Evolutionary conservation across 2,888 invertebrate genomes (phyloP).

Genomic region (Eurois occulta): DNA sequence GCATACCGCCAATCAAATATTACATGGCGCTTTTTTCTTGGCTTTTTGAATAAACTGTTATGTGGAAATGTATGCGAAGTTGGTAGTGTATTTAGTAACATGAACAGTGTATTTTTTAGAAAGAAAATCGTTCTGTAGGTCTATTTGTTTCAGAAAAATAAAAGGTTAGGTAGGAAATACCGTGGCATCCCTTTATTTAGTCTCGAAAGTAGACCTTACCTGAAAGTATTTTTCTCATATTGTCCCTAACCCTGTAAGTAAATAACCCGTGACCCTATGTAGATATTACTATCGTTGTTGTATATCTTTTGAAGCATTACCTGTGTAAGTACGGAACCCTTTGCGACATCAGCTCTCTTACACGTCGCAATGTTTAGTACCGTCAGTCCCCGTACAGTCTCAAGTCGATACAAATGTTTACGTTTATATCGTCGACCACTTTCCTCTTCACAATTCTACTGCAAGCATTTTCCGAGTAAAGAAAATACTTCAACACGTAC

Average conservation of each 20-base stretch:
- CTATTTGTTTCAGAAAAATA: slow-evolving; percentile 27
- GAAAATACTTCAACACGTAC: slow-evolving; percentile 61
- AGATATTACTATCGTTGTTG: slow-evolving; percentile 34
- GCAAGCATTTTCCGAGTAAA: slow-evolving; percentile 47
- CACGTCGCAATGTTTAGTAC: slow-evolving; percentile 40
- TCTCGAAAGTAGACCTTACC: neutral
- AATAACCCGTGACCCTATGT: slow-evolving; percentile 35
- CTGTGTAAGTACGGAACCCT: slow-evolving; percentile 18
- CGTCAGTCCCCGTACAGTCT: slow-evolving; percentile 41
- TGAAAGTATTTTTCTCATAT: slow-evolving; percentile 43
- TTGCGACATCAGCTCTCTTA: slow-evolving; percentile 45
- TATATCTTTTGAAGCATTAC: slow-evolving; percentile 41
- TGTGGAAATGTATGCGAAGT: neutral
- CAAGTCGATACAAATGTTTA: slow-evolving; percentile 62
- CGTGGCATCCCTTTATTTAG: slow-evolving; percentile 29
- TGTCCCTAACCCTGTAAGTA: slow-evolving; percentile 38
- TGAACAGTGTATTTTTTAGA: slow-evolving; percentile 31
- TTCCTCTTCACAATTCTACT: slow-evolving; percentile 47
- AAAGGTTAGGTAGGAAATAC: slow-evolving; percentile 27
- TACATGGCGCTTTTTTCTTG: slow-evolving; percentile 52
- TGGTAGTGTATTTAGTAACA: neutral
- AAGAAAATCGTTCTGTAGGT: neutral
- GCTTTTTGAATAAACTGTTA: slow-evolving; percentile 37
- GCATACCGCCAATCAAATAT: slow-evolving; percentile 75
- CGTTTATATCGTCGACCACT: slow-evolving; percentile 53